Evolutionary conservation across 2,888 invertebrate genomes (phyloP).

Genomic region (Netelia fuscicornis): DNA sequence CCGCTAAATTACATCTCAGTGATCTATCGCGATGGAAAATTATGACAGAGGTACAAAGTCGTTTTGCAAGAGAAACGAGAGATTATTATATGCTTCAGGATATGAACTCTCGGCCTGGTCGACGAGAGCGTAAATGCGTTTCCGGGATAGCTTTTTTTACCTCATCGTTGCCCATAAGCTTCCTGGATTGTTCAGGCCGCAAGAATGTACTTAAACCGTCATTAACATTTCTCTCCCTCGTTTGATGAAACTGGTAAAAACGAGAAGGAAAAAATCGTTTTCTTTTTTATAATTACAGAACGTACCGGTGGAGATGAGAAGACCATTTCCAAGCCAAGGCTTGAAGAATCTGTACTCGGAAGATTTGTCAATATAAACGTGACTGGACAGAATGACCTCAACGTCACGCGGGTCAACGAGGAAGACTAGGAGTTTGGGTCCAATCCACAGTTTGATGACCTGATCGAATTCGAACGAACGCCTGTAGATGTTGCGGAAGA

Average conservation of each 20-base stretch:
- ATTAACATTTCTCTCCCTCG: no score
- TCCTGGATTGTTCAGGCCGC: no score
- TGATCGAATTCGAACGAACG: conserved; percentile 87
- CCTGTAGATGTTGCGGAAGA: conserved; percentile 88
- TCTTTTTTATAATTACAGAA: conserved; percentile 51
- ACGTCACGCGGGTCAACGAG: conserved; percentile 92
- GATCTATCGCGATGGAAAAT: no score
- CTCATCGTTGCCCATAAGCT: background rate
- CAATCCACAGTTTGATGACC: conserved; percentile 91
- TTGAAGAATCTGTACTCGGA: conserved; percentile 92
- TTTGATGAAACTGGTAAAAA: no score
- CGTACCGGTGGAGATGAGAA: conserved; percentile 92
- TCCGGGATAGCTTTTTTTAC: conserved; percentile 6
- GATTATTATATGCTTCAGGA: no score
- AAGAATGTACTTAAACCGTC: no score
- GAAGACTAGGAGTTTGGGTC: conserved; percentile 91
- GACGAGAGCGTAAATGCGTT: conserved; percentile 9
- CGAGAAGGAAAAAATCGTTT: background rate
- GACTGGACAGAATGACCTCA: conserved; percentile 92
- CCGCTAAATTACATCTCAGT: no score
- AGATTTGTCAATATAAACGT: conserved; percentile 93
- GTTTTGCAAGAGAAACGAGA: no score
- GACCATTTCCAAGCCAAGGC: conserved; percentile 94
- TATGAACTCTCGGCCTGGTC: background rate
- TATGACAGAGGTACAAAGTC: no score